Evolutionary conservation across 2,797 vertebrate species (phyloP).

Genomic region (Galagoides demidoff): DNA sequence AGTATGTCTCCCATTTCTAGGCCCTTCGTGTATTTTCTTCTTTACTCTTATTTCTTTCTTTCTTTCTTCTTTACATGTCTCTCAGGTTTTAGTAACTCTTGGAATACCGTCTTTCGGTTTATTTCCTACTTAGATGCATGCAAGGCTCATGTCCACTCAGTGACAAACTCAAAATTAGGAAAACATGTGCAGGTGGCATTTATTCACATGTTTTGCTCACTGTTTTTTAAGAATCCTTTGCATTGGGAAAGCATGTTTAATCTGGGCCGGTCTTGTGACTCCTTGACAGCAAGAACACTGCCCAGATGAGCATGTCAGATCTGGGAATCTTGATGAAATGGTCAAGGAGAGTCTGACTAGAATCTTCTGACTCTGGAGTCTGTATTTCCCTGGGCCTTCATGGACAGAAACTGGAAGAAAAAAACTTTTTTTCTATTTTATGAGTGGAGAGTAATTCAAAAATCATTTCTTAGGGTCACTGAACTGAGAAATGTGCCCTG

Average conservation of each 20-base stretch:
- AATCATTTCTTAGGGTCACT: constrained; percentile 65
- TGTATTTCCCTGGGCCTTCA: not conserved
- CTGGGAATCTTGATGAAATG: not conserved
- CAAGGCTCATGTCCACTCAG: not conserved
- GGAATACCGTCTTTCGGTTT: not conserved
- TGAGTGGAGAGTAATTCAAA: constrained; percentile 71
- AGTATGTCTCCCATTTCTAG: not conserved
- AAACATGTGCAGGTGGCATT: not conserved
- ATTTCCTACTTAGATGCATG: not conserved
- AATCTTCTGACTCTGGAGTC: not conserved
- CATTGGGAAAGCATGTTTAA: not conserved
- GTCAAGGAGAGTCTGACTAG: not conserved
- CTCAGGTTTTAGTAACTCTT: not conserved
- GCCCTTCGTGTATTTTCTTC: not conserved
- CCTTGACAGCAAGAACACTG: not conserved
- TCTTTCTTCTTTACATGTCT: not conserved
- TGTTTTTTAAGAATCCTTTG: not conserved
- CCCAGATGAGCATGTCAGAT: not conserved
- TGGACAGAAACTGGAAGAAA: not conserved
- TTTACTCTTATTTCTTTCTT: not conserved
- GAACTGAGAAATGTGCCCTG: constrained; percentile 65
- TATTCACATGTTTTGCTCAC: not conserved
- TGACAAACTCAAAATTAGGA: constrained; percentile 26
- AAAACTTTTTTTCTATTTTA: constrained; percentile 7
- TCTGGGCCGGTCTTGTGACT: not conserved